Evolutionary conservation across 2,113 vertebrate species (phyloP).

Genomic region (Nicator chloris): DNA sequence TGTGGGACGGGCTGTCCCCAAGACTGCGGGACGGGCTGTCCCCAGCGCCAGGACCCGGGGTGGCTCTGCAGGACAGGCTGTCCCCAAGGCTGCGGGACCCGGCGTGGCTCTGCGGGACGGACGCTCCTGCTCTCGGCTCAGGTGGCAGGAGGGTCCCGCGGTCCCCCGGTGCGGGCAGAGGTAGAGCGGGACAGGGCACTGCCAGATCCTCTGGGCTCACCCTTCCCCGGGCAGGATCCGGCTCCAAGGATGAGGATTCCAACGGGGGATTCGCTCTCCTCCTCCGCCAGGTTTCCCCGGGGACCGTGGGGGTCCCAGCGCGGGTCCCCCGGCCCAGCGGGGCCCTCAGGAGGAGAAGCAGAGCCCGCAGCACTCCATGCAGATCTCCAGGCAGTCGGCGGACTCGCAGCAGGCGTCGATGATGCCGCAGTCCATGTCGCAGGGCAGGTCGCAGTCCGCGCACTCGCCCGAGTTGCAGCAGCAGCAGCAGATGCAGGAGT

Average conservation of each 20-base stretch:
- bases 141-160: not conserved
- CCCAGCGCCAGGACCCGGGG: no score
- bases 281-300: not conserved
- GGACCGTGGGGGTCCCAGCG: not conserved
- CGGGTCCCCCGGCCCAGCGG: rapidly evolving
- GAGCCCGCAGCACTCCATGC: slow-evolving; percentile 99
- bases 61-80: not conserved
- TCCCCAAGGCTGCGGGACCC: no score
- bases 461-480: slow-evolving; percentile 91
- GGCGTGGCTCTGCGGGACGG: not conserved
- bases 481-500: slow-evolving; percentile 95
- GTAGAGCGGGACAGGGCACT: not conserved
- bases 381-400: slow-evolving; percentile 98
- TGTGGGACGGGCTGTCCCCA: not conserved
- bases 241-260: not conserved
- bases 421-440: slow-evolving; percentile 99
- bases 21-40: no score
- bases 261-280: rapidly evolving
- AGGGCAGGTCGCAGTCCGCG: slow-evolving; percentile 93
- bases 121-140: slow-evolving; percentile 58
- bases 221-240: not conserved
- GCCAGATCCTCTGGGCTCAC: not conserved
- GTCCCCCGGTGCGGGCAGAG: not conserved
- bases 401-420: slow-evolving; percentile 99
- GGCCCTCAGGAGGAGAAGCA: slow-evolving; percentile 93